These are phyloP conservation scores for Synanthedon tipuliformis DNA, from an alignment of 2,888 invertebrate genomes.

Conservation along the genomic window DNA sequence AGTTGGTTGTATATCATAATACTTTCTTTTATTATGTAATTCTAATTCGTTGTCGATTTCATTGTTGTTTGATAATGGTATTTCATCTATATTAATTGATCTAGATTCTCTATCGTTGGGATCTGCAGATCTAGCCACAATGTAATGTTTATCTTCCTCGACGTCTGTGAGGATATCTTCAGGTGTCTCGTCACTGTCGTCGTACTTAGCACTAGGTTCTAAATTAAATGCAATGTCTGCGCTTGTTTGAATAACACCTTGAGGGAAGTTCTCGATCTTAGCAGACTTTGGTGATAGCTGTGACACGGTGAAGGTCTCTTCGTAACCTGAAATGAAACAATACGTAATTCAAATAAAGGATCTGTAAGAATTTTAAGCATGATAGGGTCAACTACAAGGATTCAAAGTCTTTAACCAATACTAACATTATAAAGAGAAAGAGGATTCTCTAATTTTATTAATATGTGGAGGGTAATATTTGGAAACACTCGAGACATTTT, in stretches of 20 bases:
- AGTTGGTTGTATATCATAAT: constrained; percentile 68
- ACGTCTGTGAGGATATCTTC: constrained; percentile 14
- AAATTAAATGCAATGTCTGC: constrained; percentile 45
- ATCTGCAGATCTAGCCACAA: constrained; percentile 68
- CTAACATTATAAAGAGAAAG: too few species aligned
- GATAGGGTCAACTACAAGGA: too few species aligned
- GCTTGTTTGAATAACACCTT: constrained; percentile 42
- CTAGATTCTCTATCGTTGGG: constrained; percentile 52
- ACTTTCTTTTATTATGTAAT: constrained; percentile 54
- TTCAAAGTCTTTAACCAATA: too few species aligned
- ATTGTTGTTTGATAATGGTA: constrained; percentile 66
- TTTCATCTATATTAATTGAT: constrained; percentile 67
- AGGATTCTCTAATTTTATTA: too few species aligned
- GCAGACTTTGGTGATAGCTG: constrained; percentile 78
- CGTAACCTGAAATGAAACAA: constrained; percentile 57
- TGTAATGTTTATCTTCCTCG: constrained; percentile 37
- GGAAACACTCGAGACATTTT: too few species aligned
- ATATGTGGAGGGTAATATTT: too few species aligned
- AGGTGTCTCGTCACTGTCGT: constrained; percentile 22
- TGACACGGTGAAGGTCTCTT: constrained; percentile 72
- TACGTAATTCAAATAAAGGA: not conserved
- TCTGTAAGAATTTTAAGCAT: too few species aligned
- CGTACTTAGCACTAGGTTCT: constrained; percentile 44
- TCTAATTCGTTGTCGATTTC: constrained; percentile 72
- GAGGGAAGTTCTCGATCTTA: constrained; percentile 20